These are phyloP conservation scores for Cephus spinipes DNA, from an alignment of 2,888 invertebrate species.

Conservation along the genomic window DNA sequence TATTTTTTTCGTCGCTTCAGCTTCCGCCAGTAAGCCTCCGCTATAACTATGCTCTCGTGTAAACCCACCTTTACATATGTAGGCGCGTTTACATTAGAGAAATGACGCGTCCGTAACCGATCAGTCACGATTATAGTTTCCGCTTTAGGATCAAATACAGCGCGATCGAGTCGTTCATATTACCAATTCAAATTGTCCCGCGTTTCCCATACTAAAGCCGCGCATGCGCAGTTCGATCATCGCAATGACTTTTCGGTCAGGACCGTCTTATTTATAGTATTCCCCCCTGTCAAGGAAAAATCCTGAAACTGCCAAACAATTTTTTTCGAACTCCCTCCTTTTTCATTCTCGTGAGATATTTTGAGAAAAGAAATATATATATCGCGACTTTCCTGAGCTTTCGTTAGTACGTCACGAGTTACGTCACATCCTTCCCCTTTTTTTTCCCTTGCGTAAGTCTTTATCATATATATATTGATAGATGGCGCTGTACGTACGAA, in stretches of 20 bases:
- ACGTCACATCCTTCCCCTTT: neutral
- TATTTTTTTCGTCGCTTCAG: neutral
- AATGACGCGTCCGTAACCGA: neutral
- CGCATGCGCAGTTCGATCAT: neutral
- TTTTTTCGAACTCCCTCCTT: neutral
- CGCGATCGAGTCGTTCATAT: too few relatives aligned
- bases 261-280: neutral
- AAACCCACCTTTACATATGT: neutral
- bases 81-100: neutral
- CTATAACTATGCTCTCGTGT: neutral
- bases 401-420: neutral
- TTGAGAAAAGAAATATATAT: neutral
- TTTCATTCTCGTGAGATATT: neutral
- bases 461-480: slow-evolving; percentile 1
- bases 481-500: neutral
- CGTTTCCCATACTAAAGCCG: too few relatives aligned
- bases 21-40: neutral
- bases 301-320: neutral
- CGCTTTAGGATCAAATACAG: neutral
- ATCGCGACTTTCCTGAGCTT: neutral
- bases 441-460: neutral
- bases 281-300: neutral
- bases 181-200: neutral
- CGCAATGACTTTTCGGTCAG: neutral
- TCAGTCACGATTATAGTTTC: neutral